These are phyloP conservation scores for Ursus arctos DNA, from an alignment of 2,113 vertebrate genomes.

Conservation along the genomic window DNA sequence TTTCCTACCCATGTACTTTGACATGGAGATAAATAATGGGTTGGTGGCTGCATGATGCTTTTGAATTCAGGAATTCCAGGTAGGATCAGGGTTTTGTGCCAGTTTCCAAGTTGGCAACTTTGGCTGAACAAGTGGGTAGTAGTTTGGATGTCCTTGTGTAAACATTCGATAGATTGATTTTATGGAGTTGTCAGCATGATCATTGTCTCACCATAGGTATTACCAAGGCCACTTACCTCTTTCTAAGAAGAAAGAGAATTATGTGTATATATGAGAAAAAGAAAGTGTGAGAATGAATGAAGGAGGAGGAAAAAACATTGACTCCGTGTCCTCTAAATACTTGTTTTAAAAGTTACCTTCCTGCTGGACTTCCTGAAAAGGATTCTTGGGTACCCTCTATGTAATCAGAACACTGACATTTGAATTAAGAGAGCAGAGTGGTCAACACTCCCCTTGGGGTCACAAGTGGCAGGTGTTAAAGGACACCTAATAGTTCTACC, in stretches of 20 bases:
- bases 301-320: background rate
- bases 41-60: background rate
- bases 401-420: background rate
- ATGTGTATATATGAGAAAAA: background rate
- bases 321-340: background rate
- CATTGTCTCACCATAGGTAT: background rate
- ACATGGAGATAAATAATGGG: background rate
- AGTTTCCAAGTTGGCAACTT: background rate
- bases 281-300: background rate
- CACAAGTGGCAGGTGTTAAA: background rate
- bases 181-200: background rate
- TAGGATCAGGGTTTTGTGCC: background rate
- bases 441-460: background rate
- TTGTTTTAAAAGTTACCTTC: constrained; percentile 15
- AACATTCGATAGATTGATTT: background rate
- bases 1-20: background rate
- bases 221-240: background rate
- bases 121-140: background rate
- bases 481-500: background rate
- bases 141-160: background rate
- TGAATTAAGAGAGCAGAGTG: background rate
- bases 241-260: background rate
- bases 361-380: background rate
- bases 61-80: constrained; percentile 31
- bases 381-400: background rate